These are phyloP conservation scores for Girardia tigrina DNA, from an alignment of 2,888 invertebrate species.

Conservation along the genomic window DNA sequence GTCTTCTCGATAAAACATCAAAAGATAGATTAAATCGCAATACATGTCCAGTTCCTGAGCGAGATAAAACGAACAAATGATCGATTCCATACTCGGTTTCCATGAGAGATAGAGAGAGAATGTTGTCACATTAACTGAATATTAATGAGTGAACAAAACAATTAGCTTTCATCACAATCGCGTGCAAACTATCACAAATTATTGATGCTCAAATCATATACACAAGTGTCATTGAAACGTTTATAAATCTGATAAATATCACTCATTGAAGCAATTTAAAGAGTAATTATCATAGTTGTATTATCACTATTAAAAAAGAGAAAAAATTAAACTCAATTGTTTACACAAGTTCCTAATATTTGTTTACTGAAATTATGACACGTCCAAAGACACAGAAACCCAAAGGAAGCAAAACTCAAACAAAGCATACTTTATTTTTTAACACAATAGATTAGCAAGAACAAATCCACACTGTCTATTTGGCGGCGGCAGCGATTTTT, in stretches of 20 bases:
- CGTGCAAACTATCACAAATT: not conserved
- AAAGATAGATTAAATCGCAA: not conserved
- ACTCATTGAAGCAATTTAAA: too few relatives aligned
- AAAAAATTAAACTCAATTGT: too few relatives aligned
- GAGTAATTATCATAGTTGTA: too few relatives aligned
- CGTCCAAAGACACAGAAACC: not conserved
- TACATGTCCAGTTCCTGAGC: not conserved
- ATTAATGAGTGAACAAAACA: not conserved
- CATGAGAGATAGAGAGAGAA: too few relatives aligned
- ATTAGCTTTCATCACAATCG: not conserved
- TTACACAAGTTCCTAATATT: not conserved
- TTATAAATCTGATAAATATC: too few relatives aligned
- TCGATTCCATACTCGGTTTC: not conserved
- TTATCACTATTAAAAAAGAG: too few relatives aligned
- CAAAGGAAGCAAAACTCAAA: not conserved
- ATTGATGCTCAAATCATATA: too few relatives aligned
- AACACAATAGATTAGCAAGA: conserved; percentile 38
- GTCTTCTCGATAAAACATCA: not conserved
- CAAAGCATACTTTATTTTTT: conserved; percentile 51
- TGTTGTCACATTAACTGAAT: not conserved
- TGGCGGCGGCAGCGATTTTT: conserved; percentile 41
- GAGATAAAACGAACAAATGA: not conserved
- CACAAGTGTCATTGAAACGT: too few relatives aligned
- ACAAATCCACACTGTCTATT: not conserved
- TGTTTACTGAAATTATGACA: conserved; percentile 55